Conservation (phyloP, 2,113 vertebrate species). For the Aythya baeri region DNA sequence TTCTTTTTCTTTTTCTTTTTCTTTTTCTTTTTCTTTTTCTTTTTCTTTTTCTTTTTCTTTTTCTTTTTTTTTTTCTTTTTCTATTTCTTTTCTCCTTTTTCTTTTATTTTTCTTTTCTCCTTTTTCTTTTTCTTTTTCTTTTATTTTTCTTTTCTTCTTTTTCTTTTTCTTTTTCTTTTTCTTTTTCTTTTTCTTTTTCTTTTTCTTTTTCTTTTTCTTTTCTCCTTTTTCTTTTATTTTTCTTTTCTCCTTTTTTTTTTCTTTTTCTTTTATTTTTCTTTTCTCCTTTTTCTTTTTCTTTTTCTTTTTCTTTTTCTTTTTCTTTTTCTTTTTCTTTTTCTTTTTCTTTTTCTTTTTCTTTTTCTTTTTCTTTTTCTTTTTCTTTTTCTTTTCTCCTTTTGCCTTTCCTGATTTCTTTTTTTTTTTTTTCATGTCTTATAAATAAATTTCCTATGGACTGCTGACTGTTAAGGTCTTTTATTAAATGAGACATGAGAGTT, state of each 20-base stretch:
- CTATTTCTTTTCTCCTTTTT: neutral
- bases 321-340: neutral
- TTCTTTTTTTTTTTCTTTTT: too few relatives aligned
- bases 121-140: too few relatives aligned
- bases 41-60: neutral
- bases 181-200: neutral
- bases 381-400: neutral
- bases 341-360: neutral
- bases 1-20: neutral
- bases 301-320: neutral
- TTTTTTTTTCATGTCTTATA: neutral
- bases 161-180: neutral
- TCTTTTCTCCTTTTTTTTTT: too few relatives aligned
- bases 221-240: too few relatives aligned
- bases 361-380: too few relatives aligned
- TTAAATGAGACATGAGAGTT: neutral
- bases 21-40: neutral
- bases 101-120: too few relatives aligned
- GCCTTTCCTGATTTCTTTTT: neutral
- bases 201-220: too few relatives aligned
- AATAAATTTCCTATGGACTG: neutral
- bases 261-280: too few relatives aligned
- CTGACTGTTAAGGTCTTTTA: neutral
- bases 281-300: fast-evolving
- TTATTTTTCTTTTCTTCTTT: fast-evolving